Conservation (phyloP, 2,797 vertebrate species). For the Eurystomus glaucurus region DNA sequence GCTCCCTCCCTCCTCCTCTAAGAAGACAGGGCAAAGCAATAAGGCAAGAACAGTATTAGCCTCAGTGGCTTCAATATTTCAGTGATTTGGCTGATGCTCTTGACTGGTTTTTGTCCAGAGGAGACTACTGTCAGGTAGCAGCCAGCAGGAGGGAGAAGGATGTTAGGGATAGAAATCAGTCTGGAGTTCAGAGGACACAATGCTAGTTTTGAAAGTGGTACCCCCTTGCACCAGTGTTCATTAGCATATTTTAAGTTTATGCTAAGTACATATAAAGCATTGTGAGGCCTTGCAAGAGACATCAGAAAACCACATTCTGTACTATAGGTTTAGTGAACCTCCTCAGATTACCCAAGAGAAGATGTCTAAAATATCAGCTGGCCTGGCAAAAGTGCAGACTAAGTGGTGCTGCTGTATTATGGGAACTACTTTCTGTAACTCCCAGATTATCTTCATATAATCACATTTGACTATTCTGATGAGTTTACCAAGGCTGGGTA, state of each 20-base stretch:
- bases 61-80: neutral
- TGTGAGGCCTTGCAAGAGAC: neutral
- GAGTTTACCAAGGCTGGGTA: neutral
- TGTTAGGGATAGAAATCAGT: neutral
- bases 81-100: neutral
- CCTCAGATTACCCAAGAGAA: neutral
- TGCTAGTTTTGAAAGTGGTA: neutral
- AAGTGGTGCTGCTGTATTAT: neutral
- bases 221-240: neutral
- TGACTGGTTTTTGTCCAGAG: neutral
- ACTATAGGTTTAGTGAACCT: neutral
- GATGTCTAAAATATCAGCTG: neutral
- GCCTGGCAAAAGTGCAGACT: neutral
- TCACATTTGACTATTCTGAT: neutral
- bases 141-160: neutral
- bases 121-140: neutral
- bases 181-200: neutral
- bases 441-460: neutral
- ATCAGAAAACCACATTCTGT: neutral
- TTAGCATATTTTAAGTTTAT: neutral
- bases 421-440: neutral
- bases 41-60: neutral
- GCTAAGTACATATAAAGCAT: neutral
- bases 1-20: neutral
- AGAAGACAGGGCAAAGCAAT: neutral